A percentile compares a stretch with the other conserved stretches of the same genome.
These are phyloP conservation scores for Dichetophora obliterata DNA, from an alignment of 2,888 invertebrate species.

Conservation along the genomic window DNA sequence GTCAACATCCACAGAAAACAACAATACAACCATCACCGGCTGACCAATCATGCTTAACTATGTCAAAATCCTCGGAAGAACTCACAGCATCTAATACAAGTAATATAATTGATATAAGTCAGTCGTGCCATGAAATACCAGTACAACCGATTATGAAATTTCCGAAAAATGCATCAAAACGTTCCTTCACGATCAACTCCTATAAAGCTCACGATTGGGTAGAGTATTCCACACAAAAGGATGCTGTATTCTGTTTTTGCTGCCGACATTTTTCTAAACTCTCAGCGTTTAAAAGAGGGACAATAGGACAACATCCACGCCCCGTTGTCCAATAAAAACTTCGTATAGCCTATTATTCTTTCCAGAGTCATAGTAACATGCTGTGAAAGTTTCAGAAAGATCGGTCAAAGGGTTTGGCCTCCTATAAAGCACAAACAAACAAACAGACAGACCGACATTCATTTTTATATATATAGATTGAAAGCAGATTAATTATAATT, in stretches of 20 bases:
- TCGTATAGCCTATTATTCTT: too few species aligned
- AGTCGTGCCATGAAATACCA: not conserved
- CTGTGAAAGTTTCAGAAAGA: too few species aligned
- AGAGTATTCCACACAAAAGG: not conserved
- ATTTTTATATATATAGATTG: too few species aligned
- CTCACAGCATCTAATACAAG: too few species aligned
- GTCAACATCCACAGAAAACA: not conserved
- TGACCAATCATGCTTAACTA: not conserved
- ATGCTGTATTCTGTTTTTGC: constrained; percentile 4
- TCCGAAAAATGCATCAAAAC: not conserved
- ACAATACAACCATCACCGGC: not conserved
- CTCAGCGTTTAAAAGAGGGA: not conserved
- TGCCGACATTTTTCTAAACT: not conserved
- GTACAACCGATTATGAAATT: not conserved
- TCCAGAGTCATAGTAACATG: too few species aligned
- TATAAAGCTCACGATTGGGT: not conserved
- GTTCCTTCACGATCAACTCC: not conserved
- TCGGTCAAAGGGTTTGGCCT: too few species aligned
- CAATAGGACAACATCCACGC: too few species aligned
- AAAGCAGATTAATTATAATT: too few species aligned
- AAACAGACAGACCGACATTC: too few species aligned
- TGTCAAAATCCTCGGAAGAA: not conserved
- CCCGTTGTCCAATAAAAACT: too few species aligned
- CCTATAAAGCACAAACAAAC: too few species aligned
- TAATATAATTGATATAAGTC: too few species aligned